phyloP scores from a whole-genome alignment of 1,140 invertebrate genomes.

The Drosophila micromelanica region DNA sequence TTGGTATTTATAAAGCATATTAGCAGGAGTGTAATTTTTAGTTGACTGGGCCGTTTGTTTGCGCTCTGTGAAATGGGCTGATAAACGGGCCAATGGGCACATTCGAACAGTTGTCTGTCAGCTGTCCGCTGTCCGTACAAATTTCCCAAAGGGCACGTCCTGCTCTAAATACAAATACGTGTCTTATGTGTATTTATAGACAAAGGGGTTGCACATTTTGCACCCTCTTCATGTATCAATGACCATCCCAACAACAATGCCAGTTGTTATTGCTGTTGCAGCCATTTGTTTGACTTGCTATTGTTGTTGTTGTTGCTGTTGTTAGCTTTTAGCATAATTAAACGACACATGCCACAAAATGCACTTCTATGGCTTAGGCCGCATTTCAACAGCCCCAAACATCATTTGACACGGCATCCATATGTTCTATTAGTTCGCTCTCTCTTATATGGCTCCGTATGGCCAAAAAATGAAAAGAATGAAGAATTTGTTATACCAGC shows the following conservation, averaged over 20 bases:
- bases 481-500: not conserved
- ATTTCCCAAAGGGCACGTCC: constrained; percentile 37
- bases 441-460: constrained; percentile 24
- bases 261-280: constrained; percentile 30
- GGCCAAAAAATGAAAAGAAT: constrained; percentile 39
- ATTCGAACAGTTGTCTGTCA: constrained; percentile 36
- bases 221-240: constrained; percentile 76
- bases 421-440: constrained; percentile 68
- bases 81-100: constrained; percentile 47
- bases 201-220: constrained; percentile 51
- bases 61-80: constrained; percentile 47
- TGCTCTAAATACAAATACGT: constrained; percentile 52
- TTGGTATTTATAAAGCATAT: constrained; percentile 32
- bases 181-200: not conserved
- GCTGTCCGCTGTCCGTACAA: constrained; percentile 35
- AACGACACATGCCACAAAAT: constrained; percentile 84
- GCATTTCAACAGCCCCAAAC: constrained; percentile 43
- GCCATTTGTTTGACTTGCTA: constrained; percentile 55
- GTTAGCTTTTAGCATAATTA: constrained; percentile 81
- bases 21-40: constrained; percentile 13
- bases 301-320: constrained; percentile 58
- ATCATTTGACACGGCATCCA: constrained; percentile 72
- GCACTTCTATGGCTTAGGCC: constrained; percentile 73
- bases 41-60: constrained; percentile 27
- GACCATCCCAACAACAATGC: constrained; percentile 43